These are phyloP conservation scores for Cisticola juncidis DNA, from an alignment of 2,113 vertebrate species.

Conservation along the genomic window DNA sequence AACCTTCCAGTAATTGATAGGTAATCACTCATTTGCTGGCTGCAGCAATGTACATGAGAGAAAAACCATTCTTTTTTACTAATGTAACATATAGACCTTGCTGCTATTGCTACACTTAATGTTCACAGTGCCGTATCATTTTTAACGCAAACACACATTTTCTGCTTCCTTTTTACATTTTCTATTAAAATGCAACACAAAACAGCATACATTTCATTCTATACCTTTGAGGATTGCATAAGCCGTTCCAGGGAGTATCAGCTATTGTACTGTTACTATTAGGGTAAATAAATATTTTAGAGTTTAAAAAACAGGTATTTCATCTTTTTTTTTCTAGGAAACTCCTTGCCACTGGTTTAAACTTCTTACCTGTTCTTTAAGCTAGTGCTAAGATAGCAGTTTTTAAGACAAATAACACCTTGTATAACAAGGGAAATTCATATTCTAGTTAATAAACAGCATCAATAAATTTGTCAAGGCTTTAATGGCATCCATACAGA, in stretches of 20 bases:
- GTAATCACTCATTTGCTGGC: constrained; percentile 76
- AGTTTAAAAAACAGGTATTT: constrained; percentile 64
- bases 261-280: constrained; percentile 67
- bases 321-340: constrained; percentile 18
- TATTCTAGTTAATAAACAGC: constrained; percentile 50
- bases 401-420: constrained; percentile 50
- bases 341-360: constrained; percentile 27
- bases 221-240: constrained; percentile 67
- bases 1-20: constrained; percentile 72
- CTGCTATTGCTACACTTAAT: constrained; percentile 71
- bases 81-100: constrained; percentile 73
- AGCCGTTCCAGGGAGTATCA: constrained; percentile 55
- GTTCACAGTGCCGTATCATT: constrained; percentile 63
- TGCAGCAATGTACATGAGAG: constrained; percentile 61
- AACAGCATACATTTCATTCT: constrained; percentile 68
- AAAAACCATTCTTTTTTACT: constrained; percentile 73
- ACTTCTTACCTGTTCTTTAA: constrained; percentile 62
- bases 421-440: constrained; percentile 41
- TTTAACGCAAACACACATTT: constrained; percentile 79
- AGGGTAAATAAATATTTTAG: constrained; percentile 71
- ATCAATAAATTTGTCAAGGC: constrained; percentile 50
- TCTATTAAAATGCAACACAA: constrained; percentile 69
- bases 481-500: neutral
- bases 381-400: constrained; percentile 4
- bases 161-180: constrained; percentile 65